These are phyloP conservation scores for Vicugna pacos DNA, from an alignment of 2,113 vertebrate genomes.

Conservation along the genomic window DNA sequence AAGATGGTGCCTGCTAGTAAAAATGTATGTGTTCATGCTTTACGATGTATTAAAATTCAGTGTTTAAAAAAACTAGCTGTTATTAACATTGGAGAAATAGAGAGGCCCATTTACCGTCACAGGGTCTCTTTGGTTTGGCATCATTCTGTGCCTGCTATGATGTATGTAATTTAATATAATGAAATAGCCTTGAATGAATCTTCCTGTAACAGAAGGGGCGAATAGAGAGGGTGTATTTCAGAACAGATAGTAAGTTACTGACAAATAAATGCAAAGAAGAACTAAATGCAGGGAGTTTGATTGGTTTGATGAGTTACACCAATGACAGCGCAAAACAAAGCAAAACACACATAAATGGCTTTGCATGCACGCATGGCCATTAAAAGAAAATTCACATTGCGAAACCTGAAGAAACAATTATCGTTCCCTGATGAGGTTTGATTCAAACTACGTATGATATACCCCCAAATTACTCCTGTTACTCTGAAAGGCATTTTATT, in stretches of 20 bases:
- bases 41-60: not conserved
- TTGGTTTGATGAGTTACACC: not conserved
- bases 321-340: not conserved
- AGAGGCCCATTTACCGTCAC: not conserved
- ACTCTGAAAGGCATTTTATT: not conserved
- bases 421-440: not conserved
- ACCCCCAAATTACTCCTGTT: not conserved
- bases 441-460: not conserved
- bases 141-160: not conserved
- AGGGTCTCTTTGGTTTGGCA: not conserved
- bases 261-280: not conserved
- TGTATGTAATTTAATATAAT: not conserved
- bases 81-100: not conserved
- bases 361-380: not conserved
- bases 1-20: not conserved
- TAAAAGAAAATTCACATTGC: not conserved
- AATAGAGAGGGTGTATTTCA: not conserved
- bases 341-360: not conserved
- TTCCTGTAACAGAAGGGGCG: not conserved
- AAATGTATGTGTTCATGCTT: not conserved
- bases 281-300: not conserved
- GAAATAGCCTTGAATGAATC: not conserved
- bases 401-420: not conserved
- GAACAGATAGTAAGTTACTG: not conserved
- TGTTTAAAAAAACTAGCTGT: not conserved